phyloP scores from a whole-genome alignment of 2,888 invertebrate species.

The Thumatha senex region DNA sequence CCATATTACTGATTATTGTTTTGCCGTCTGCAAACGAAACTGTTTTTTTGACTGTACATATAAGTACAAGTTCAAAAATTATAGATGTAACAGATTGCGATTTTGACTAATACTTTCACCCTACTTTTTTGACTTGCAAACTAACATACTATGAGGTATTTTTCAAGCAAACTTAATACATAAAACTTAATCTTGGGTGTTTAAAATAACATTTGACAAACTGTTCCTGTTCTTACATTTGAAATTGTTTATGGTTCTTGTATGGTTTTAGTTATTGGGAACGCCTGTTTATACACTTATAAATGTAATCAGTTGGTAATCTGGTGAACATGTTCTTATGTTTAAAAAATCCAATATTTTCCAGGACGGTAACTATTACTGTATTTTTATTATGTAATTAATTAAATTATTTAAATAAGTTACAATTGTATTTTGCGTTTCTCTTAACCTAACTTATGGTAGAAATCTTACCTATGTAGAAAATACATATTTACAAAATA shows the following conservation, averaged over 20 bases:
- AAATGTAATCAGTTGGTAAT: too few species aligned
- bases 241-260: too few species aligned
- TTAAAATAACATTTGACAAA: constrained; percentile 18
- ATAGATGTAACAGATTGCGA: too few species aligned
- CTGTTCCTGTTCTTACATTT: too few species aligned
- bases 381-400: background rate
- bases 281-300: too few species aligned
- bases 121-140: constrained; percentile 7
- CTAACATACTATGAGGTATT: constrained; percentile 35
- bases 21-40: too few species aligned
- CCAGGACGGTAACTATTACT: constrained; percentile 42
- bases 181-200: constrained; percentile 14
- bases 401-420: background rate
- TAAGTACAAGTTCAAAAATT: too few species aligned
- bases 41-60: too few species aligned
- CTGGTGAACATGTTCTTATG: too few species aligned
- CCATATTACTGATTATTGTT: too few species aligned
- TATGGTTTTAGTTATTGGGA: too few species aligned
- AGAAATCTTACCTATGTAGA: background rate
- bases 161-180: constrained; percentile 15
- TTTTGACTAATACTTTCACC: constrained; percentile 19
- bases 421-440: background rate
- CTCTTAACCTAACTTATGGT: background rate
- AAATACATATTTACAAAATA: background rate
- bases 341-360: constrained; percentile 12